Conservation (phyloP, 2,797 vertebrate species). For the Smutsia temminckii region DNA sequence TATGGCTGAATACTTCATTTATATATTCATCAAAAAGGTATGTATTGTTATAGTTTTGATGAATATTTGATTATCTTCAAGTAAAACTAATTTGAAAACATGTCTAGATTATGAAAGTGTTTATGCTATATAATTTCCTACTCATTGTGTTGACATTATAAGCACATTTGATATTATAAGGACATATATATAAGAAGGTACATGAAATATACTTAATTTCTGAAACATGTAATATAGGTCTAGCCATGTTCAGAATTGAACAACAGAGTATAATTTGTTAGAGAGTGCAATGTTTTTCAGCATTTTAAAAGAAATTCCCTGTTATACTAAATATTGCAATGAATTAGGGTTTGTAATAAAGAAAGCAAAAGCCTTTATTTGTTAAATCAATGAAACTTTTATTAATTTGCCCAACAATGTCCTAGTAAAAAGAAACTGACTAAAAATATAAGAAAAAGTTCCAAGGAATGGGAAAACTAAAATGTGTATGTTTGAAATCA, state of each 20-base stretch:
- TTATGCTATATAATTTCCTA: neutral
- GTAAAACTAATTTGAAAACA: neutral
- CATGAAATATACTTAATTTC: neutral
- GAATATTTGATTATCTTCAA: neutral
- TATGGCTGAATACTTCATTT: neutral
- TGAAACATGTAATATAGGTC: neutral
- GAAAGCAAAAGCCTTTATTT: neutral
- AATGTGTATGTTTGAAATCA: neutral
- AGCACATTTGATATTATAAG: neutral
- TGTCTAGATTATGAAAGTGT: neutral
- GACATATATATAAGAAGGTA: neutral
- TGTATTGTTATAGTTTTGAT: neutral
- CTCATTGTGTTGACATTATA: neutral
- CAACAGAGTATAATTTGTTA: neutral
- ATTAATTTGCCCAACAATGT: neutral
- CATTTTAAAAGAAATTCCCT: neutral
- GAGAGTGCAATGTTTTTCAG: neutral
- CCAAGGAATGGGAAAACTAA: neutral
- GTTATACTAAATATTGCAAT: neutral
- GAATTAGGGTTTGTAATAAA: neutral
- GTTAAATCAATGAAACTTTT: neutral
- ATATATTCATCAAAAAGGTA: neutral
- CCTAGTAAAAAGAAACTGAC: neutral
- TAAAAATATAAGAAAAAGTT: neutral
- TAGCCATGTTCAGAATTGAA: neutral